A percentile compares a stretch with the other conserved stretches of the same genome.
Conservation (phyloP, 2,797 vertebrate species). For the Falco berigora region DNA sequence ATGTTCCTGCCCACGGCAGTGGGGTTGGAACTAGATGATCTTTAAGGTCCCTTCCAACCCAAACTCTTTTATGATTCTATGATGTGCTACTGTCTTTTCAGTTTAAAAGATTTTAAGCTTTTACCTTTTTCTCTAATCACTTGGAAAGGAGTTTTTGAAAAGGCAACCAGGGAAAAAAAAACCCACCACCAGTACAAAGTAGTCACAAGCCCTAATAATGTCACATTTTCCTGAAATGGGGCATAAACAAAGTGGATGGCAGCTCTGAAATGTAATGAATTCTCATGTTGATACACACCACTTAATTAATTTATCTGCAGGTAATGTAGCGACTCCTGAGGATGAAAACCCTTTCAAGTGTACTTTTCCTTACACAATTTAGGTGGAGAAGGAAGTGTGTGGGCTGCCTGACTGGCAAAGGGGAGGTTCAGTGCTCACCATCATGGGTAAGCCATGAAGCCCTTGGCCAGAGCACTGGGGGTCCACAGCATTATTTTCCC, state of each 20-base stretch:
- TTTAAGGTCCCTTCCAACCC: too few species aligned
- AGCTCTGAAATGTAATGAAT: background rate
- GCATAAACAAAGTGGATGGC: background rate
- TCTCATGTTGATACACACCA: background rate
- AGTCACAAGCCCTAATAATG: background rate
- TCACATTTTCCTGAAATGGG: background rate
- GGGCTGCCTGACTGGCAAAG: background rate
- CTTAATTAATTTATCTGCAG: background rate
- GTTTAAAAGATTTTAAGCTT: background rate
- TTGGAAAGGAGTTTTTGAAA: background rate
- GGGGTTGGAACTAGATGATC: too few species aligned
- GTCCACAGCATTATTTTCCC: background rate
- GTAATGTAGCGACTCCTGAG: background rate
- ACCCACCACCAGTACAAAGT: background rate
- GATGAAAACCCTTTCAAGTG: background rate
- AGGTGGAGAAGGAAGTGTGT: background rate
- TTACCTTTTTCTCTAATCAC: background rate
- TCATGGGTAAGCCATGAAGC: background rate
- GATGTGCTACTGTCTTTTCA: background rate
- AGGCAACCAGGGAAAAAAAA: background rate
- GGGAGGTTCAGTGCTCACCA: background rate
- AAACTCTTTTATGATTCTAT: too few species aligned
- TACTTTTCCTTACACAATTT: accelerated
- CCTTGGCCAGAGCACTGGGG: background rate
- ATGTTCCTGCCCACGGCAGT: too few species aligned